phyloP scores from a whole-genome alignment of 2,113 vertebrate genomes.

The Poeciliopsis retropinna region DNA sequence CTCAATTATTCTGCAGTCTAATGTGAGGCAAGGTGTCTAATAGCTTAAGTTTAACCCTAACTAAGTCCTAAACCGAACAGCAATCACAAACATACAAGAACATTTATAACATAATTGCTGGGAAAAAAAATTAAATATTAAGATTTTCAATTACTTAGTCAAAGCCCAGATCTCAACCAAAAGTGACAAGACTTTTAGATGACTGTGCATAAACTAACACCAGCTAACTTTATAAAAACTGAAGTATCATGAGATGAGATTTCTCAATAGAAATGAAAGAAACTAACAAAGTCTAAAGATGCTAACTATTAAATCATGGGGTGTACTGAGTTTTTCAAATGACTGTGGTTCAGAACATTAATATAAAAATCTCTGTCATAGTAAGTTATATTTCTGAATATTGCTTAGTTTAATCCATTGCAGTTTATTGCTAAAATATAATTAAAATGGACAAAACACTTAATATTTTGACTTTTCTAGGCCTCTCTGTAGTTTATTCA shows the following conservation, averaged over 20 bases:
- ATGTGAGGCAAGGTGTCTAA: neutral
- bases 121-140: neutral
- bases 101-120: neutral
- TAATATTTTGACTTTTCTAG: neutral
- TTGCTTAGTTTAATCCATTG: neutral
- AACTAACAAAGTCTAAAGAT: too few relatives aligned
- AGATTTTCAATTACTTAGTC: neutral
- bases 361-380: too few relatives aligned
- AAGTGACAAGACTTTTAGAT: neutral
- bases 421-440: neutral
- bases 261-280: too few relatives aligned
- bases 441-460: neutral
- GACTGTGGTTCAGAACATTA: too few relatives aligned
- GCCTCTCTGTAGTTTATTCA: conserved; percentile 2
- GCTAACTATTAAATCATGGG: too few relatives aligned
- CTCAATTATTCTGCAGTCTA: neutral
- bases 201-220: neutral
- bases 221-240: neutral
- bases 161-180: neutral
- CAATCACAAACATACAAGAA: too few relatives aligned
- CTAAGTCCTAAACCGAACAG: too few relatives aligned
- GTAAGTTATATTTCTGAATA: too few relatives aligned
- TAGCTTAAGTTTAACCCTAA: too few relatives aligned
- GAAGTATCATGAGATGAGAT: neutral
- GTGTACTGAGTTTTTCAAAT: too few relatives aligned